Evolutionary conservation across 2,797 vertebrate species (phyloP), one percentile per base, ranked within the genome.

Genomic region (Fundulus diaphanus): DNA sequence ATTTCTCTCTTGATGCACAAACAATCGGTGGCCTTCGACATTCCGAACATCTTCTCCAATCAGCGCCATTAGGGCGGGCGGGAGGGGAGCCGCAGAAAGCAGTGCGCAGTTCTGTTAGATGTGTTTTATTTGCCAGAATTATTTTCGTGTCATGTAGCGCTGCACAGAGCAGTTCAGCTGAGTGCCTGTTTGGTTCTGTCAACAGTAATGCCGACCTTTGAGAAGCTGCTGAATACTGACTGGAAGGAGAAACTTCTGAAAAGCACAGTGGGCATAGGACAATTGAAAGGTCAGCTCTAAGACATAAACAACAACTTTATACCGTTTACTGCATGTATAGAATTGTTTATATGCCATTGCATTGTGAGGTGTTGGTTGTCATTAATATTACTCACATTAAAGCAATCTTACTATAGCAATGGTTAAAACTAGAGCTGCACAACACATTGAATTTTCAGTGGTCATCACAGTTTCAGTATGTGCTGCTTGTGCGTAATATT

Each of bases 191-290:
- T 80, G 88, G 77, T 88, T 51, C 74, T 88, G 84, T 85, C 90
- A 86, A 82, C 90, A 98, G 97, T 98, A 42, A 97, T 99, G 94
- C 98, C 98, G 0, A 96, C 96, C 86, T 97, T 99, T 5, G 97
- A 99, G 95, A 99, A 98, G 91, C 92, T 99, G 78, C 93, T 99
- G 73, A 97, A 96, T 88, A 93, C 95, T 0, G 97, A 98, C 86
- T 98, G 97, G 97, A 99, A 96, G 92, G 97, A 98, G 83, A 95
- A 95, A 86, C 93, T 98, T 86, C 92, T 98, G 93, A 95, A 94
- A 85, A 95, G 75, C 78, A 5, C 92, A 3, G 77, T 92, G 3
- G 94, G 95, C 54, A 81, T 93, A 88, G 96, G 96, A 90, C 97
- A 96, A 79, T 95, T 98, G 70, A 97, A 97, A 97, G 97, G 98